Evolutionary conservation across 2,888 invertebrate species (phyloP).

Genomic region (Asteroscopus sphinx): DNA sequence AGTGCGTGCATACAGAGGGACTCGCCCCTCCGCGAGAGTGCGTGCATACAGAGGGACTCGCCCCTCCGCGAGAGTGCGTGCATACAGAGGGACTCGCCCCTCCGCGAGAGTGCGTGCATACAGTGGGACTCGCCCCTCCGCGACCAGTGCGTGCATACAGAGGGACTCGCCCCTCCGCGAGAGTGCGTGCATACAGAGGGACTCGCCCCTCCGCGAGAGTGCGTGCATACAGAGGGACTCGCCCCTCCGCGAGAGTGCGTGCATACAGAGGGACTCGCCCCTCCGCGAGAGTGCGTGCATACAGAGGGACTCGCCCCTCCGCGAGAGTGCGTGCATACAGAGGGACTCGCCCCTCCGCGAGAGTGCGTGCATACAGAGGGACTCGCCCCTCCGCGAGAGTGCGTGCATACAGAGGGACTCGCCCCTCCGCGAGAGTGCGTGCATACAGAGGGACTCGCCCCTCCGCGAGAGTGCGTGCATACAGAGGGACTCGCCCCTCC

Average conservation of each 20-base stretch:
- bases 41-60: not conserved
- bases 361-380: not conserved
- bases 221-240: no score
- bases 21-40: not conserved
- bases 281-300: not conserved
- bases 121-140: not conserved
- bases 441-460: not conserved
- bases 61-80: not conserved
- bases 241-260: no score
- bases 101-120: not conserved
- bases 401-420: not conserved
- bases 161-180: slow-evolving; percentile 2
- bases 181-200: not conserved
- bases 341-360: not conserved
- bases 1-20: not conserved
- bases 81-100: not conserved
- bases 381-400: not conserved
- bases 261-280: not conserved
- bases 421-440: not conserved
- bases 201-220: no score
- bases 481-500: not conserved
- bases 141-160: not conserved
- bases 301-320: no score
- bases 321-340: no score
- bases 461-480: not conserved